Evolutionary conservation across 1,140 invertebrate genomes (phyloP).

Genomic region (Hesperophylax magnus): DNA sequence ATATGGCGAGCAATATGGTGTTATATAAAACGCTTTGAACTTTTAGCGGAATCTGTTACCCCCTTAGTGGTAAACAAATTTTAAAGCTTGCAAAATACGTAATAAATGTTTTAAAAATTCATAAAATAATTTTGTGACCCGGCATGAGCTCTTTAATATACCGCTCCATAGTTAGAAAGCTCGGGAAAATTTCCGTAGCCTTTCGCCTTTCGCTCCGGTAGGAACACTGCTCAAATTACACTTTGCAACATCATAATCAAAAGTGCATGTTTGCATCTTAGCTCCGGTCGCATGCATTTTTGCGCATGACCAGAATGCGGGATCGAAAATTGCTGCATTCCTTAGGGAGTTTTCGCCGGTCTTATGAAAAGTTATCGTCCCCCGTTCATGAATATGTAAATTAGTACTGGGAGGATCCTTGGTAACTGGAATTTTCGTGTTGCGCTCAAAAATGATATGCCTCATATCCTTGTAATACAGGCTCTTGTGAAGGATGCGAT

Average conservation of each 20-base stretch:
- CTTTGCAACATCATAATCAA: slow-evolving; percentile 23
- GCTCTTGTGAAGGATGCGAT: no score
- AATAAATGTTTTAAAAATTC: no score
- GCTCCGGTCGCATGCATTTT: slow-evolving; percentile 21
- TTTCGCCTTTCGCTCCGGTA: not conserved
- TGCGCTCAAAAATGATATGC: not conserved
- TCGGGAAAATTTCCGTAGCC: no score
- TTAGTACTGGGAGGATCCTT: not conserved
- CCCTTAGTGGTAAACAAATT: no score
- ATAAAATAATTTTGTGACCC: no score
- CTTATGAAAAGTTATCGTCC: slow-evolving; percentile 33
- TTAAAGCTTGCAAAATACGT: no score
- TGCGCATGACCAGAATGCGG: slow-evolving; percentile 28
- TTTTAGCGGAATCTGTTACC: no score
- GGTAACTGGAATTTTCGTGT: not conserved
- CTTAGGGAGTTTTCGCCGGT: not conserved
- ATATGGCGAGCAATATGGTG: no score
- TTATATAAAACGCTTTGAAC: no score
- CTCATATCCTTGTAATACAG: no score
- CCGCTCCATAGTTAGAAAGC: no score
- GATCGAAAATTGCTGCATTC: slow-evolving; percentile 6
- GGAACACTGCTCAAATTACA: slow-evolving; percentile 1
- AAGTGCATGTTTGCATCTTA: slow-evolving; percentile 34
- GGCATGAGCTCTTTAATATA: no score
- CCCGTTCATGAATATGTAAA: slow-evolving; percentile 35